Percentiles rank a stretch among this genome's conserved stretches.
These are phyloP conservation scores for Zosterops borbonicus DNA, from an alignment of 2,113 vertebrate species.

Conservation along the genomic window DNA sequence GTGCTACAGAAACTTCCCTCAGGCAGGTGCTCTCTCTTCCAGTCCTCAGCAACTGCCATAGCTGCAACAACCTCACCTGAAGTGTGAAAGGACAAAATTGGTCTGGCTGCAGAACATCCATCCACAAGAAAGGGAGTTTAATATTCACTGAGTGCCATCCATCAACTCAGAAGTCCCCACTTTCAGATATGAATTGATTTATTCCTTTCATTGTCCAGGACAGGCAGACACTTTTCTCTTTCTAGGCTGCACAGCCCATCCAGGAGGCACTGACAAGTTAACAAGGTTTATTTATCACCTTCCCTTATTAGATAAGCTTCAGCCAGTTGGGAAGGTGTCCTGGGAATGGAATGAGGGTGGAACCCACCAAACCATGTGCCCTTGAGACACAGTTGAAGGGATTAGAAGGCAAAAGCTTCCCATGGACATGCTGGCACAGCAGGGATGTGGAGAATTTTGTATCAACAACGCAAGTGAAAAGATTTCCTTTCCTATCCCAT, in stretches of 20 bases:
- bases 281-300: neutral
- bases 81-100: neutral
- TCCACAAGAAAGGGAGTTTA: neutral
- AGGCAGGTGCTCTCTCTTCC: neutral
- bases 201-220: neutral
- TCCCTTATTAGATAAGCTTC: neutral
- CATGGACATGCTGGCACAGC: neutral
- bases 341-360: neutral
- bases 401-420: neutral
- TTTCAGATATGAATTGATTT: neutral
- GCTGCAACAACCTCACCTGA: neutral
- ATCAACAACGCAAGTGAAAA: neutral
- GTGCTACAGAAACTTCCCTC: neutral
- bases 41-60: neutral
- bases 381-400: neutral
- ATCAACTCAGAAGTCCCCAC: neutral
- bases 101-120: neutral
- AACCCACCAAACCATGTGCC: neutral
- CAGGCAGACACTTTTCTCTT: neutral
- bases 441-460: neutral
- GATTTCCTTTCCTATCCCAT: neutral
- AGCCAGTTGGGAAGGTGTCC: neutral
- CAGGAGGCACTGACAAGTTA: neutral
- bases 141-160: neutral
- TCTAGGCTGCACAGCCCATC: neutral